Base-by-base conservation (phyloP, 2,888 invertebrate species). In the Xylota sylvarum region DNA sequence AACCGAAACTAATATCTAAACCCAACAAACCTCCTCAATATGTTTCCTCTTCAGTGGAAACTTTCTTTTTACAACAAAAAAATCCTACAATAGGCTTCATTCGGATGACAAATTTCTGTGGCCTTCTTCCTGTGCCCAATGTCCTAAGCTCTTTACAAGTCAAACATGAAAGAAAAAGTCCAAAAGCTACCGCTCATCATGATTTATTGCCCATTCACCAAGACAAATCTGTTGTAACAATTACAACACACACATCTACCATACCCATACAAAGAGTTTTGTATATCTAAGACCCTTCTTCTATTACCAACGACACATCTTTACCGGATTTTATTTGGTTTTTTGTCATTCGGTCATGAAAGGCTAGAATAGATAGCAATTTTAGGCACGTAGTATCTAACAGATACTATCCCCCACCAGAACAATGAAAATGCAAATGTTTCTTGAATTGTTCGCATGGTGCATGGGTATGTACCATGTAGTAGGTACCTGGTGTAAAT, bases 371-470 rank as follows among this genome's bases (percentile, higher is more conserved):
- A 65, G 70, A 85, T 80, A 76, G 58, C 70, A 80, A 85, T 80
- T 85, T 85, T 80, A 74, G 80, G 84, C 84, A 85, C 84, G 84
- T 85, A 80, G 69, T 76, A 76, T 74, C 84, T 43, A 23, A 64
- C 17, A 76, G 81, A 81, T 81, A 81, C 69, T 64, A 64, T 77
- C 58, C 65, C 65, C 46, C 52, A 23, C 12, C 50, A 58, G 67
- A 77, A 86, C 85, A 86, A 86, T 86, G 72, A 81, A 77, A 86
- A 81, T 77, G 70, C 76, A 73, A 86, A 86, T 81, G 58, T 81
- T 81, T 77, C 65, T 60, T n/a, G 77, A 86, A 85, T 56, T 32
- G 50, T 58, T 60, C 7, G 14, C 17, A 50, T 19, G 1, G 52
- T 48, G 35, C 32, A 17, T 37, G 37, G 48, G 0, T 43, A 12